A percentile compares a stretch with the other conserved stretches of the same genome.
phyloP scores from a whole-genome alignment of 1,140 invertebrate genomes.

The Cheumatopsyche charites region DNA sequence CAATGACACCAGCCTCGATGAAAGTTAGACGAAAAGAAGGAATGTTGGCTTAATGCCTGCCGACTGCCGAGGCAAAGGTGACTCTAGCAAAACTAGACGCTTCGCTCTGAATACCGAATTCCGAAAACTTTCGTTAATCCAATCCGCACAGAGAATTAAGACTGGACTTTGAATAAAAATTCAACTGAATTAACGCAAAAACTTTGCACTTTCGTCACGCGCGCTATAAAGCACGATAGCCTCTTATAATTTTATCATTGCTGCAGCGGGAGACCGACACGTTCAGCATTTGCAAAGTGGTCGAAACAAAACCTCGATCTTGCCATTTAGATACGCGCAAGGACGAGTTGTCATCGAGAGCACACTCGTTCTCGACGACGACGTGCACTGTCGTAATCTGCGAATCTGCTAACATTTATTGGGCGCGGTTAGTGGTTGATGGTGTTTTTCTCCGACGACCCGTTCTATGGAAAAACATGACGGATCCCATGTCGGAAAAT shows the following conservation, averaged over 20 bases:
- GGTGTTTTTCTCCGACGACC: not conserved
- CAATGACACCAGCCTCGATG: not conserved
- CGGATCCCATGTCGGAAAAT: not conserved
- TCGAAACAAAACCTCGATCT: constrained; percentile 12
- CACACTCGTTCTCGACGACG: not conserved
- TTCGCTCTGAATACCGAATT: too few species aligned
- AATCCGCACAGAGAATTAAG: too few species aligned
- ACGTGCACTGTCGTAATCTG: not conserved
- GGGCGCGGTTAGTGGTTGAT: not conserved
- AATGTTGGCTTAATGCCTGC: not conserved
- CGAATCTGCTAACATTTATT: constrained; percentile 18
- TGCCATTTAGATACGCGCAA: not conserved
- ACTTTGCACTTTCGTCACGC: too few species aligned
- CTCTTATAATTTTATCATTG: not conserved
- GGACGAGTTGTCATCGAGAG: not conserved
- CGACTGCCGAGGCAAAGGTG: not conserved
- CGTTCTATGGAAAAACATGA: not conserved
- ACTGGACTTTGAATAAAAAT: too few species aligned
- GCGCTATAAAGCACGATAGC: too few species aligned
- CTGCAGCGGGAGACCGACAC: not conserved
- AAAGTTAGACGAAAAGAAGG: constrained; percentile 4
- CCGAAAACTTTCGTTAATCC: too few species aligned
- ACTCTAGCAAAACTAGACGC: too few species aligned
- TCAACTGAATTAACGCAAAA: too few species aligned
- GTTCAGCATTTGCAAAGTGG: not conserved